A percentile compares a stretch with the other conserved stretches of the same genome.
phyloP scores from a whole-genome alignment of 2,113 vertebrate species.

The Microcebus tavaratra region DNA sequence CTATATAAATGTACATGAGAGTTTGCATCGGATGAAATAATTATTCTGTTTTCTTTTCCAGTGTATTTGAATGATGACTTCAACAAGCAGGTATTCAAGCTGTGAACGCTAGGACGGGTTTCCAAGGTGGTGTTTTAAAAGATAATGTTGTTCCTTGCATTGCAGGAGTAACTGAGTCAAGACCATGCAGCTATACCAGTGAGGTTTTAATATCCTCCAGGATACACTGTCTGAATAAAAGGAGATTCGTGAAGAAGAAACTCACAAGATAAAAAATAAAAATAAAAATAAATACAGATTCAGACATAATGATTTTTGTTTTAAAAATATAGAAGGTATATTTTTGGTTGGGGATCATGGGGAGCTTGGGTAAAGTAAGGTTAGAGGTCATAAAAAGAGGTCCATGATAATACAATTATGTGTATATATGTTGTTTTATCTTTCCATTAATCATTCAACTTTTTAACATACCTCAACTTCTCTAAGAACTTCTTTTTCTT shows the following conservation, averaged over 20 bases:
- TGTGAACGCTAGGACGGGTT: neutral
- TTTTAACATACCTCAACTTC: neutral
- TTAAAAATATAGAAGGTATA: neutral
- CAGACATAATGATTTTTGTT: neutral
- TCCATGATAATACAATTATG: neutral
- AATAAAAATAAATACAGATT: neutral
- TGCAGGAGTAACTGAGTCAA: neutral
- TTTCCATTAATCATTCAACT: neutral
- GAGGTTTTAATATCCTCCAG: neutral
- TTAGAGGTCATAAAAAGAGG: neutral
- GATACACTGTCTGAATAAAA: neutral
- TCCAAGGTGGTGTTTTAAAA: neutral
- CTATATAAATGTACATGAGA: neutral
- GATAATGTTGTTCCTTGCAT: neutral
- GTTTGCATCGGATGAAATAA: neutral
- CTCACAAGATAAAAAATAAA: neutral
- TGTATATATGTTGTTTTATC: neutral
- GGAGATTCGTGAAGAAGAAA: neutral
- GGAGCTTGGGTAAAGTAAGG: neutral
- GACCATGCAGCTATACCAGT: neutral
- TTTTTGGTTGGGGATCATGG: neutral
- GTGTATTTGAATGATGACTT: neutral
- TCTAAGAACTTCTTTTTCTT: neutral
- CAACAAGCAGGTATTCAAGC: neutral
- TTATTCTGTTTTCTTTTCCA: neutral